Evolutionary conservation across 2,797 vertebrate genomes (phyloP).

Genomic region (Etheostoma nigrum): DNA sequence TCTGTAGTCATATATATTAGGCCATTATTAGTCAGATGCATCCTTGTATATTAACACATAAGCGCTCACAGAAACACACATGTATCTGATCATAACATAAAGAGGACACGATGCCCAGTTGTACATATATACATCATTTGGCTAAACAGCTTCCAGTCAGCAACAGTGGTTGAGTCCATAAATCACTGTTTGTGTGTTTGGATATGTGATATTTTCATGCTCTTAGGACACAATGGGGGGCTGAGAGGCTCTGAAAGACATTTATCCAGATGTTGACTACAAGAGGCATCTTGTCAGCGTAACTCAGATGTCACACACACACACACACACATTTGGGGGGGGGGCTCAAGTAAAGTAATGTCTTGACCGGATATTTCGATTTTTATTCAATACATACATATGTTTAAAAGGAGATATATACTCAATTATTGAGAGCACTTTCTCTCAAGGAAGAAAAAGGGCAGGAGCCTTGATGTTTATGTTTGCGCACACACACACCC

Average conservation of each 20-base stretch:
- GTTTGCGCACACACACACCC: too few relatives aligned
- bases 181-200: slow-evolving; percentile 64
- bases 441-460: too few relatives aligned
- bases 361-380: too few relatives aligned
- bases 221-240: slow-evolving; percentile 65
- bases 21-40: background rate
- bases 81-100: slow-evolving; percentile 26
- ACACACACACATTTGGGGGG: background rate
- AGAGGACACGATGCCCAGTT: slow-evolving; percentile 1
- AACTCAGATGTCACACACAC: slow-evolving; percentile 28
- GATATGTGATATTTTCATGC: slow-evolving; percentile 76
- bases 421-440: too few relatives aligned
- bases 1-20: background rate
- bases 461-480: too few relatives aligned
- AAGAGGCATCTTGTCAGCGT: slow-evolving; percentile 62
- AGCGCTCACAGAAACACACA: background rate
- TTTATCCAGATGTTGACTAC: slow-evolving; percentile 72
- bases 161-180: slow-evolving; percentile 42
- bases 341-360: too few relatives aligned
- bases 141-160: slow-evolving; percentile 33
- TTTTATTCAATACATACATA: too few relatives aligned
- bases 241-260: slow-evolving; percentile 59
- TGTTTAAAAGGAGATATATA: too few relatives aligned
- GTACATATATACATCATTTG: slow-evolving; percentile 23
- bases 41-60: background rate